phyloP scores from a whole-genome alignment of 2,797 vertebrate species.

The Coluber constrictor region DNA sequence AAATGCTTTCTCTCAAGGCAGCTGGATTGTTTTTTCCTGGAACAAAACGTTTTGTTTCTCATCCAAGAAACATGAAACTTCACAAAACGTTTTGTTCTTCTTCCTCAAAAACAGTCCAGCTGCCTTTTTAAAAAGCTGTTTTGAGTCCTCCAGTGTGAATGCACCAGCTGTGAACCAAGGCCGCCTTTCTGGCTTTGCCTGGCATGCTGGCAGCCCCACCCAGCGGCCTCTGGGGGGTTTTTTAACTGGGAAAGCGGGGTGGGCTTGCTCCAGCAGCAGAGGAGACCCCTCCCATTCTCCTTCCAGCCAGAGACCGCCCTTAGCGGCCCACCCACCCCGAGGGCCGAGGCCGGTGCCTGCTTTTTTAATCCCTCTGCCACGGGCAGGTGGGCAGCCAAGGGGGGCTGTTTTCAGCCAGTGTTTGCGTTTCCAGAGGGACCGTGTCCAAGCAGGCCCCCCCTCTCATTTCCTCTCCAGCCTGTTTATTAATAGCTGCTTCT shows the following conservation, averaged over 20 bases:
- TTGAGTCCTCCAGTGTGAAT: neutral
- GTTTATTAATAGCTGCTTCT: neutral
- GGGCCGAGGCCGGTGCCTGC: neutral
- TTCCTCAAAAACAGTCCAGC: neutral
- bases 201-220: neutral
- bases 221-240: neutral
- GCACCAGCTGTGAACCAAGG: neutral
- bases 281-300: neutral
- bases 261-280: neutral
- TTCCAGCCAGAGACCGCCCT: neutral
- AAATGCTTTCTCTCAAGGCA: too few species aligned
- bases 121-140: neutral
- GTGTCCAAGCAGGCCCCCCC: neutral
- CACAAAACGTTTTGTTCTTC: neutral
- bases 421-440: neutral
- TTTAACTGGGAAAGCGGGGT: neutral
- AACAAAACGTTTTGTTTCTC: too few species aligned
- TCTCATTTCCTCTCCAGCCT: neutral
- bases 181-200: neutral
- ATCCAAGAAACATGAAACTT: neutral
- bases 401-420: neutral
- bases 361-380: neutral
- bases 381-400: rapidly evolving
- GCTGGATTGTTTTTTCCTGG: too few species aligned
- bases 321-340: rapidly evolving